Evolutionary conservation across 2,797 vertebrate species (phyloP).

Genomic region (Cossypha polioptera): DNA sequence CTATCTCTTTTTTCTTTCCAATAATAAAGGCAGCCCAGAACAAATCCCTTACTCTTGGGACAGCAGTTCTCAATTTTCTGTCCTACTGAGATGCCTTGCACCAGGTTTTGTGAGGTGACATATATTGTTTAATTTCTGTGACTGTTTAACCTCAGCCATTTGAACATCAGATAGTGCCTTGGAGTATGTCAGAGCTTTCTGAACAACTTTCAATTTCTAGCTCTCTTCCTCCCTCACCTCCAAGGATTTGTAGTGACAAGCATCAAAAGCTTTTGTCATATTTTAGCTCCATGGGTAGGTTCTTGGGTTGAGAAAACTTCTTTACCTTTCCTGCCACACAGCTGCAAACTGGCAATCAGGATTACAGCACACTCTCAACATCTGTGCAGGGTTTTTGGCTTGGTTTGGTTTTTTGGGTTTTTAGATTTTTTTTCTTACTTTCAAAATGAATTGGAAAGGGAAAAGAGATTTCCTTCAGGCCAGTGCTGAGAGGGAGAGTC

Average conservation of each 20-base stretch:
- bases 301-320: background rate
- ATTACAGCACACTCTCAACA: background rate
- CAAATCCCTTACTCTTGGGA: background rate
- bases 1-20: background rate
- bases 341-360: background rate
- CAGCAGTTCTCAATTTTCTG: background rate
- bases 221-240: background rate
- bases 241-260: background rate
- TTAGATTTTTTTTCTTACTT: background rate
- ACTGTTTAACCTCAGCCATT: background rate
- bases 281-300: background rate
- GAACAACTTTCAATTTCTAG: background rate
- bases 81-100: background rate
- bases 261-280: background rate
- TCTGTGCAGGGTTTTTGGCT: background rate
- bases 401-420: background rate
- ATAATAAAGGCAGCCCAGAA: background rate
- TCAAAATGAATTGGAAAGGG: background rate
- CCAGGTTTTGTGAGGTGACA: background rate
- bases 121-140: background rate
- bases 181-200: background rate
- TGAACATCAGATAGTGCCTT: background rate
- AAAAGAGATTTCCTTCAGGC: background rate
- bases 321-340: background rate
- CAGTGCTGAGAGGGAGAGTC: background rate